phyloP scores from a whole-genome alignment of 2,888 invertebrate genomes.

The Subacronicta megacephala region DNA sequence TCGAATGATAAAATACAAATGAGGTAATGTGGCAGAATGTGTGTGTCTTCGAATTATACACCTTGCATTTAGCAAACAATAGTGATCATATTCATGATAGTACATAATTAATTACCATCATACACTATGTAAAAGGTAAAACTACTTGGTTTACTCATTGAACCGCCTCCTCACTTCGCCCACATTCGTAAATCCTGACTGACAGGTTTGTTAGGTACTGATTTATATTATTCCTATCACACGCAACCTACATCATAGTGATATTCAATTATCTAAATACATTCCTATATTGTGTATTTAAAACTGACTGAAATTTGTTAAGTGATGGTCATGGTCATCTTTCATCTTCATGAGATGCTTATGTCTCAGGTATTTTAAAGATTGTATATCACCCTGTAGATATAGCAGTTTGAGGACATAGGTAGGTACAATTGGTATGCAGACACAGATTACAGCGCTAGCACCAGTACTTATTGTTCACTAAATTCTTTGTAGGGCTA shows the following conservation, averaged over 20 bases:
- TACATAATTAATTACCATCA: constrained; percentile 58
- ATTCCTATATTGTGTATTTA: neutral
- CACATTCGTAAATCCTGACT: constrained; percentile 61
- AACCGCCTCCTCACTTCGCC: constrained; percentile 74
- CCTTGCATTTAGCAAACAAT: constrained; percentile 41
- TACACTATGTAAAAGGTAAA: constrained; percentile 58
- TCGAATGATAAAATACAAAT: constrained; percentile 6
- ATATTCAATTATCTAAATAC: neutral
- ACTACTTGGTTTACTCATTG: constrained; percentile 71
- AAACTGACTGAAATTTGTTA: neutral
- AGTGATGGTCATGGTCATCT: no score
- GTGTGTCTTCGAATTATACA: constrained; percentile 7
- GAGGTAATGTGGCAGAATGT: constrained; percentile 14
- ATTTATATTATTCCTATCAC: constrained; percentile 49
- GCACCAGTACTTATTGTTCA: no score
- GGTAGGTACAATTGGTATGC: no score
- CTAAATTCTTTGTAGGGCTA: no score
- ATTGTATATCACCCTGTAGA: no score
- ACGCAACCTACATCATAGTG: neutral
- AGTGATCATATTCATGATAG: constrained; percentile 58
- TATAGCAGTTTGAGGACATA: no score
- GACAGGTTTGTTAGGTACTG: constrained; percentile 69
- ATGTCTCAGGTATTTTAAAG: no score
- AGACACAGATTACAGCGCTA: no score
- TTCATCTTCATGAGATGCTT: no score